Conservation (phyloP, 2,113 vertebrate species). For the Hemiscyllium ocellatum region DNA sequence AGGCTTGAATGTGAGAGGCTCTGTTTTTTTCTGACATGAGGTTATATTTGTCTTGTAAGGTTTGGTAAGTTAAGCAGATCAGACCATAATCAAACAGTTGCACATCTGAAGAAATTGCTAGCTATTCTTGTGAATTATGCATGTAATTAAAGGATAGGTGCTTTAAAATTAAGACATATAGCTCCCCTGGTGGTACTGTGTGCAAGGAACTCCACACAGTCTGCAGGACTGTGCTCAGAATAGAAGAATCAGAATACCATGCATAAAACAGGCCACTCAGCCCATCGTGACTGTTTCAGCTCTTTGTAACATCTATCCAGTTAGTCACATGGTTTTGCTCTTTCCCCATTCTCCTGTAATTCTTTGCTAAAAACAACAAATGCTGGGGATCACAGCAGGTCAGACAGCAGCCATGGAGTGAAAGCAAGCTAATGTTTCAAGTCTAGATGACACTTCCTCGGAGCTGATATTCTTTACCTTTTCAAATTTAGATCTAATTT, state of each 20-base stretch:
- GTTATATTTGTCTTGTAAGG: background rate
- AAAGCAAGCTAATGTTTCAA: too few relatives aligned
- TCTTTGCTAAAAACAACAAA: background rate
- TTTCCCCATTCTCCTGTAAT: background rate
- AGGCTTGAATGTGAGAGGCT: background rate
- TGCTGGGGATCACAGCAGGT: too few relatives aligned
- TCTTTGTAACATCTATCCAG: background rate
- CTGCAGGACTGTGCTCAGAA: background rate
- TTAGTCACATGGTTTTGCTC: background rate
- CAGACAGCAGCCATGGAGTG: too few relatives aligned
- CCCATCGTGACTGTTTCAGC: background rate
- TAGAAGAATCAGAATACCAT: background rate
- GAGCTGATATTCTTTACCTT: background rate
- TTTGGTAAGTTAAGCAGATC: background rate
- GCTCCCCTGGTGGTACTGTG: background rate
- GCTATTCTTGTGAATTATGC: background rate
- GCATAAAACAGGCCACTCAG: background rate
- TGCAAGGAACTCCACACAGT: background rate
- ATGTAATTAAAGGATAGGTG: background rate
- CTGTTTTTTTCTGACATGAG: background rate
- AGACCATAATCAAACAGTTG: background rate
- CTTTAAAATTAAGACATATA: background rate
- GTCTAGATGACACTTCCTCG: too few relatives aligned
- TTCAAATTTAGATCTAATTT: background rate
- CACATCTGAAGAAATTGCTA: background rate